Percentiles rank a stretch among this genome's conserved stretches.
phyloP scores from a whole-genome alignment of 2,797 vertebrate species.

The Cyclura pinguis region DNA sequence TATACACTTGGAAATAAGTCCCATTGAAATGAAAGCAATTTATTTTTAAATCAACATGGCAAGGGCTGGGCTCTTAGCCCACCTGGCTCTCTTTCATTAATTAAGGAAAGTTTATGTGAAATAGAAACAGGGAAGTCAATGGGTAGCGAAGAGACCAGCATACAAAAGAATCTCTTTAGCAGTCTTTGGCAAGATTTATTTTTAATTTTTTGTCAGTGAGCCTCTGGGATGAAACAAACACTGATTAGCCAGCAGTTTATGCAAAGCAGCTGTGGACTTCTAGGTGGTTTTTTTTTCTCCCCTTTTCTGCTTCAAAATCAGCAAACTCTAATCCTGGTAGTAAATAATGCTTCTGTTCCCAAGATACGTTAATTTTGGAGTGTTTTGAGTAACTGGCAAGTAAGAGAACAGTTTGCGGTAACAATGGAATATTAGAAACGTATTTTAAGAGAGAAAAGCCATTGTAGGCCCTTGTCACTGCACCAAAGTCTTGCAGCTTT shows the following conservation, averaged over 20 bases:
- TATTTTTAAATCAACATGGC: neutral
- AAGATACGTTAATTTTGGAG: slow-evolving; percentile 46
- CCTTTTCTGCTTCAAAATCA: slow-evolving; percentile 30
- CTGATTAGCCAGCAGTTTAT: slow-evolving; percentile 52
- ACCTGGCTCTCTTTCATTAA: slow-evolving; percentile 47
- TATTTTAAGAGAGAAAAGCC: slow-evolving; percentile 24
- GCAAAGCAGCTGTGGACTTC: slow-evolving; percentile 63
- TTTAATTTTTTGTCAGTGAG: slow-evolving; percentile 1
- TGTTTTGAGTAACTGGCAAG: slow-evolving; percentile 49
- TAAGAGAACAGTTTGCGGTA: slow-evolving; percentile 39
- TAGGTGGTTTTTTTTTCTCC: neutral
- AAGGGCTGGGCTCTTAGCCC: neutral
- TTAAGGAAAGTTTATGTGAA: slow-evolving; percentile 24
- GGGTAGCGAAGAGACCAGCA: neutral
- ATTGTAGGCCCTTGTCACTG: slow-evolving; percentile 1
- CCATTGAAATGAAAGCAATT: slow-evolving; percentile 6
- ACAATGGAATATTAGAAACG: slow-evolving; percentile 50
- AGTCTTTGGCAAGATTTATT: neutral
- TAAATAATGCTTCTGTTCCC: slow-evolving; percentile 45
- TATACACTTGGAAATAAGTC: too few relatives aligned
- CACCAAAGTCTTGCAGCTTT: slow-evolving; percentile 34
- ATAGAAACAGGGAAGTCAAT: neutral
- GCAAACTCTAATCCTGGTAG: slow-evolving; percentile 55
- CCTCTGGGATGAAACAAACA: slow-evolving; percentile 38
- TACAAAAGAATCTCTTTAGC: slow-evolving; percentile 28